Percentiles rank a stretch among this genome's conserved stretches.
These are phyloP conservation scores for Philopedon plagiatum DNA, from an alignment of 2,888 invertebrate genomes.

Conservation along the genomic window DNA sequence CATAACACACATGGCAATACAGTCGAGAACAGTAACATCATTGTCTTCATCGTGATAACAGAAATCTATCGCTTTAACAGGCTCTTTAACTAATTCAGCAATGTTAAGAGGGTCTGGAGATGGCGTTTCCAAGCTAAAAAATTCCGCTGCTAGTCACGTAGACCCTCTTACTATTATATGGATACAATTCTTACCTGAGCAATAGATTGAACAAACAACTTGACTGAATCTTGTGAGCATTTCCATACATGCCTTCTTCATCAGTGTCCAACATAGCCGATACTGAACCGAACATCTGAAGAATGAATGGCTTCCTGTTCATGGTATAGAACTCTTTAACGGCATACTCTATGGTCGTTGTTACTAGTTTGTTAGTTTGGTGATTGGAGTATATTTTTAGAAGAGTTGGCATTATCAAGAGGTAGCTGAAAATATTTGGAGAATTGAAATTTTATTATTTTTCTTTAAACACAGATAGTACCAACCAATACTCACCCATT, in stretches of 20 bases:
- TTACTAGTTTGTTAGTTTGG: constrained; percentile 96
- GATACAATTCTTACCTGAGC: constrained; percentile 69
- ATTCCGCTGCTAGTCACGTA: not conserved
- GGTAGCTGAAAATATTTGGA: constrained; percentile 75
- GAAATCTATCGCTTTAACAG: constrained; percentile 95
- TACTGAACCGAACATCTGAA: constrained; percentile 99
- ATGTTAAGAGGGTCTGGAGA: constrained; percentile 95
- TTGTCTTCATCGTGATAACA: constrained; percentile 99
- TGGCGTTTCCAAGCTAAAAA: constrained; percentile 85
- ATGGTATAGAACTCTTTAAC: constrained; percentile 98
- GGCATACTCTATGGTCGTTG: constrained; percentile 96
- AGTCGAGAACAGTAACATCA: constrained; percentile 96
- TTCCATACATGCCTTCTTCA: constrained; percentile 88
- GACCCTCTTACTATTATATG: no score
- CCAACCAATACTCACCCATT: constrained; percentile 86
- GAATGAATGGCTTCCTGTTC: constrained; percentile 97
- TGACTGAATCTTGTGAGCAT: constrained; percentile 90
- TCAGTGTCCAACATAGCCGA: constrained; percentile 96
- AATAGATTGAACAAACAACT: constrained; percentile 93
- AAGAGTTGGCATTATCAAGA: constrained; percentile 97
- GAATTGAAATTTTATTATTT: not conserved
- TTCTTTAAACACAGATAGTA: not conserved
- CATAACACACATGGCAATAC: constrained; percentile 98
- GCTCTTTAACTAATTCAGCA: constrained; percentile 91
- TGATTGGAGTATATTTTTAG: constrained; percentile 97